Evolutionary conservation across 1,140 invertebrate genomes (phyloP), one percentile per base, ranked within the genome.

Genomic region (Diploscapter pachys): DNA sequence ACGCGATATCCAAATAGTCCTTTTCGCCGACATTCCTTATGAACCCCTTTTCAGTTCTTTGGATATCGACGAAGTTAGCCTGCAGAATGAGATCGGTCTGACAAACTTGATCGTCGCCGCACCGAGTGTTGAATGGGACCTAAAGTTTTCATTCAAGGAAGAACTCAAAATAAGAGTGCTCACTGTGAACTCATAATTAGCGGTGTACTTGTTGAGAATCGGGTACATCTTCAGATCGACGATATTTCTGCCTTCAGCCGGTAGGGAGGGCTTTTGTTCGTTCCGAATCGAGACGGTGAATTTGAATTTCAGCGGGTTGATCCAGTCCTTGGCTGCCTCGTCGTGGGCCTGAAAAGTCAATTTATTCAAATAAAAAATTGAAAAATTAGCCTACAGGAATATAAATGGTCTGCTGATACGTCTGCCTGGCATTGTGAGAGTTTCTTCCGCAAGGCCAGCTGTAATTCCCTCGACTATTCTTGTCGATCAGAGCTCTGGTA

Each of bases 221-320:
- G 75, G 75, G 56, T 55, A 76, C 72, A 66, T 63, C 62, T 62
- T 62, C 55, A 76, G 70, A 62, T 76, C 75, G 63, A 71, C 68
- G 2, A 76, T 51, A 49, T 71, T 74, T 11, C 54, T 51, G 63
- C 57, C 74, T 65, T 71, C 13, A 11, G 67, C 51, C 4, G 74
- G 74, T 62, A 73, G 59, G 11, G 64, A 62, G 11, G 75, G 71
- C 67, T 77, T 77, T 48, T 68, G 55, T 62, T 83, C 74, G n/a
- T 67, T 62, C 9, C 56, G 69, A 51, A 84, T 79, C 9, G 55
- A 53, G 31, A 84, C 79, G 57, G 81, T 78, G 57, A 84, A 84
- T 53, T 82, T 81, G 61, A 84, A 84, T n/a, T 73, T 80, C 4
- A 84, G 59, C 2, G 83, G 80, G 69, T 84, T 84, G 9, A 84